Percentiles rank a stretch among this genome's conserved stretches.
phyloP scores from a whole-genome alignment of 2,888 invertebrate species.

The Chrysolina oricalcia region DNA sequence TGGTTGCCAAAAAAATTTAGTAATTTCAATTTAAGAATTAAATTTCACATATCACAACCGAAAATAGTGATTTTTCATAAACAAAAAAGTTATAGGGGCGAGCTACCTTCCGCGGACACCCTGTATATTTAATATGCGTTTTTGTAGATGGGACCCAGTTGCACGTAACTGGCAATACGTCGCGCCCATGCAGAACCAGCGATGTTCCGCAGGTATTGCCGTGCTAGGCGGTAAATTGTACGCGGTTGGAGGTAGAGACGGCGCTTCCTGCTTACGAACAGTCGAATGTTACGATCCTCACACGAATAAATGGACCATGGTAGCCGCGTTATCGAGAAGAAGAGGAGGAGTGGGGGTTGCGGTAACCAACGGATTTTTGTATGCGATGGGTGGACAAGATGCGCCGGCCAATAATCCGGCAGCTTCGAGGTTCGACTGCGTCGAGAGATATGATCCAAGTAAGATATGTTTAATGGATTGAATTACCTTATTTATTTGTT shows the following conservation, averaged over 20 bases:
- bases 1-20: too few relatives aligned
- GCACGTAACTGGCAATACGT: constrained; percentile 93
- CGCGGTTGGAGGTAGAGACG: constrained; percentile 95
- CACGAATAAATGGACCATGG: constrained; percentile 86
- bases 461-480: constrained; percentile 42
- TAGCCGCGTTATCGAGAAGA: constrained; percentile 90
- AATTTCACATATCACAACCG: too few relatives aligned
- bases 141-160: constrained; percentile 87
- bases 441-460: constrained; percentile 86
- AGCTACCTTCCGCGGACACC: too few relatives aligned
- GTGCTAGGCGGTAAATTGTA: constrained; percentile 89
- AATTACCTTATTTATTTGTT: too few relatives aligned
- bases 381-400: constrained; percentile 95
- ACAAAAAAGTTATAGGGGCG: too few relatives aligned
- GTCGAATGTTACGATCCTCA: constrained; percentile 88
- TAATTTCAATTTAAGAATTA: too few relatives aligned
- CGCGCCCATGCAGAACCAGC: constrained; percentile 90
- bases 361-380: constrained; percentile 90
- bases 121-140: constrained; percentile 24
- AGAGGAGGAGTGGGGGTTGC: constrained; percentile 93
- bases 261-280: constrained; percentile 90
- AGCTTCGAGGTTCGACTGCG: constrained; percentile 86
- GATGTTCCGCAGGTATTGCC: constrained; percentile 93
- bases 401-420: constrained; percentile 91
- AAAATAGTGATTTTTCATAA: too few relatives aligned